phyloP scores from a whole-genome alignment of 2,113 vertebrate genomes.

The Pterophyllum scalare region DNA sequence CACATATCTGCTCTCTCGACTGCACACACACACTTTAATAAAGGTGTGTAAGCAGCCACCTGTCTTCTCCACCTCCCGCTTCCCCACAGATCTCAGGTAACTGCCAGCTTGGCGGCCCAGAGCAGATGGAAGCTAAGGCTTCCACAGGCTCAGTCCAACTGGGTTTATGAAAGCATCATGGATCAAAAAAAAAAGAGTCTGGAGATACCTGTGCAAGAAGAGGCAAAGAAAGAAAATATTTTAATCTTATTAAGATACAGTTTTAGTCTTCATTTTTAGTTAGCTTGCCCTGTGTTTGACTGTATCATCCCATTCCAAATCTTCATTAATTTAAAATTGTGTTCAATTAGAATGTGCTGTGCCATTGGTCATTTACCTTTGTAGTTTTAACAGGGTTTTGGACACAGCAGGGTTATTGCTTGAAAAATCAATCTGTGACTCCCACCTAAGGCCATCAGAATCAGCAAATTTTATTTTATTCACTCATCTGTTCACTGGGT shows the following conservation, averaged over 20 bases:
- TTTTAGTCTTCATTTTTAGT: neutral
- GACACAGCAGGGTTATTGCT: neutral
- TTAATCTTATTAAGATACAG: neutral
- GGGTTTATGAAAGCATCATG: conserved; percentile 33
- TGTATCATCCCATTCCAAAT: neutral
- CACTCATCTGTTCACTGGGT: neutral
- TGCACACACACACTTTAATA: conserved; percentile 13
- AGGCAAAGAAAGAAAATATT: neutral
- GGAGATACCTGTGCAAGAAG: neutral
- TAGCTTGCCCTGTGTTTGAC: neutral
- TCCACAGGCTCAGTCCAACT: conserved; percentile 29
- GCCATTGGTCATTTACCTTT: neutral
- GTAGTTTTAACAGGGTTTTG: neutral
- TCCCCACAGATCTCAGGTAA: conserved; percentile 27
- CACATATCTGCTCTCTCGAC: neutral
- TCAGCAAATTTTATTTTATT: neutral
- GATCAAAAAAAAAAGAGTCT: conserved; percentile 22
- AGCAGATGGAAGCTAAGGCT: conserved; percentile 53
- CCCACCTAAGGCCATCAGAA: neutral
- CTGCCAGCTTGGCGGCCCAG: conserved; percentile 30
- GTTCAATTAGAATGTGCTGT: neutral
- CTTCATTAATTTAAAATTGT: neutral
- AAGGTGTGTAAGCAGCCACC: conserved; percentile 43
- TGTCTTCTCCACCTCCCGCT: conserved; percentile 33
- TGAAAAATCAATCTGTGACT: neutral